Base-by-base conservation (phyloP, 2,113 vertebrate species). In the Lamprologus callipterus region DNA sequence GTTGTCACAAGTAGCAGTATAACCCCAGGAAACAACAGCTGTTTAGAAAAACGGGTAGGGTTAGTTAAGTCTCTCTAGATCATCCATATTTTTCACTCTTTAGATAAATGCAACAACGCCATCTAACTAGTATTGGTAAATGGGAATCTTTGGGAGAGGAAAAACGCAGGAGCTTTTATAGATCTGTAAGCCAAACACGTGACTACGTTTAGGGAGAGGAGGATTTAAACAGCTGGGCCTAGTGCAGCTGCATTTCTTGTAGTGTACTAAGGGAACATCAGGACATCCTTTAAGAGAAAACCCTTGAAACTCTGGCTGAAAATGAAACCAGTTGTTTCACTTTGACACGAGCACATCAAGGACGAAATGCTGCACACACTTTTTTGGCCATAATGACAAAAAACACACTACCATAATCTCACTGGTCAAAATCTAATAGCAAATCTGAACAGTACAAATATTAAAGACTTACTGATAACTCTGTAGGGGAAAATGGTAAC, bases 401-500 rank as follows among this genome's bases (percentile, higher is more conserved):
- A 37, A 42, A 42, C 60, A 37, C 33, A 70, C 37, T 70, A 16
- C 65, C 2, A 0, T 42, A 16, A 23, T 42, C 7, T 16, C 9
- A n/a, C 58, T 63, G 58, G 16, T 63, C 17, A 63, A 63, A 63
- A 63, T 63, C 31, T 63, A 63, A 63, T 35, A n/a, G 58, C 58
- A 63, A 28, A 28, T 35, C 1, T 63, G 6, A 63, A 35, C 6
- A 7, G 6, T 63, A 63, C 58, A n/a, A 63, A 63, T 35, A 35
- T 63, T 63, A 63, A 63, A 63, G 0, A 35, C 31, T n/a, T 5
- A 35, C 9, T 35, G 9, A 63, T 35, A 63, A 63, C 0, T 63
- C 58, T n/a, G 9, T 6, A 33, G n/a, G 58, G 58, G 1, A 3
- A 33, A 63, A 11, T n/a, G 58, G 58, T 33, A 63, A 63, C 31